These are phyloP conservation scores for Clamator glandarius DNA, from an alignment of 2,797 vertebrate genomes.

Conservation along the genomic window DNA sequence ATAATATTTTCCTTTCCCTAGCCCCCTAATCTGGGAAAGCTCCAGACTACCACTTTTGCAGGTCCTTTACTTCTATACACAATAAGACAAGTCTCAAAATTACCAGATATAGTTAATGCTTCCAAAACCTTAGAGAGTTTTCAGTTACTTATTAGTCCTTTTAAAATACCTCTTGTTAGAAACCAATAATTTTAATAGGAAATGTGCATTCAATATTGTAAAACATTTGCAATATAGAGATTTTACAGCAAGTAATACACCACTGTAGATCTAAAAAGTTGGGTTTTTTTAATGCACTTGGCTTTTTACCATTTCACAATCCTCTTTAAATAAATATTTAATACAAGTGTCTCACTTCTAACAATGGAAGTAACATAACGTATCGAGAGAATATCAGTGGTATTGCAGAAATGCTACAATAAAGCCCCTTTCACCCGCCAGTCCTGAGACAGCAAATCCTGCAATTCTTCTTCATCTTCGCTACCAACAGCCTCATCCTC, in stretches of 20 bases:
- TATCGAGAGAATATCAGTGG: not conserved
- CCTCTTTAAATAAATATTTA: slow-evolving; percentile 60
- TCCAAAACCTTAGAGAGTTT: not conserved
- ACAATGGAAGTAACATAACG: not conserved
- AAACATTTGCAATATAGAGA: slow-evolving; percentile 67
- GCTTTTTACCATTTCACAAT: not conserved
- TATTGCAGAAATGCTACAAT: slow-evolving; percentile 70
- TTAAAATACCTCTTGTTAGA: slow-evolving; percentile 40
- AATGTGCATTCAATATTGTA: slow-evolving; percentile 61
- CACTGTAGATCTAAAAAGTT: not conserved
- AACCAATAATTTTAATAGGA: slow-evolving; percentile 46
- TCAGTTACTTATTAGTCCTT: not conserved
- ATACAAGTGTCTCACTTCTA: not conserved
- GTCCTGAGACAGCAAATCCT: slow-evolving; percentile 89
- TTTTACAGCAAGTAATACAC: slow-evolving; percentile 53
- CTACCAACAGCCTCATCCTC: slow-evolving; percentile 81
- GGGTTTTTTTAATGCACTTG: not conserved
- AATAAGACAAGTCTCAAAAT: not conserved
- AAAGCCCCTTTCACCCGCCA: slow-evolving; percentile 96
- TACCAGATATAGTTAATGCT: not conserved
- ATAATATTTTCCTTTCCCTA: not conserved
- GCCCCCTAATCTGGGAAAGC: not conserved
- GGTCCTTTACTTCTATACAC: not conserved
- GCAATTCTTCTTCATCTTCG: slow-evolving; percentile 89
- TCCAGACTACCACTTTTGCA: not conserved